These are phyloP conservation scores for Gephyroberyx darwinii DNA, from an alignment of 2,797 vertebrate genomes.

Conservation along the genomic window DNA sequence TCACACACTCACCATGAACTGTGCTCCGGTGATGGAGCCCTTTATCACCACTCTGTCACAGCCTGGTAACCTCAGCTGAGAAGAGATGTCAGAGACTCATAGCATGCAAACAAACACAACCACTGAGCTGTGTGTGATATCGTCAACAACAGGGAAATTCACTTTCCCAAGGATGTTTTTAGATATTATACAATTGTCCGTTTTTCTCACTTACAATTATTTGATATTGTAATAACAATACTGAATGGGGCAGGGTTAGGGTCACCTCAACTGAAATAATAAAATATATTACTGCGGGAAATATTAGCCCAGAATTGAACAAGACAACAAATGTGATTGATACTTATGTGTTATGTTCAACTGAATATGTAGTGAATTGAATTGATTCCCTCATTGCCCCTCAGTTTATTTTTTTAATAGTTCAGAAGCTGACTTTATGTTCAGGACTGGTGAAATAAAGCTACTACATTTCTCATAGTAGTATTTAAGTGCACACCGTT, in stretches of 20 bases:
- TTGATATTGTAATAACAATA: too few species aligned
- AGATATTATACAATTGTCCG: neutral
- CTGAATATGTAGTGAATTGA: too few species aligned
- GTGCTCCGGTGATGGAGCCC: constrained; percentile 47
- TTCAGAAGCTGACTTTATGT: too few species aligned
- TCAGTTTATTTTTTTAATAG: too few species aligned
- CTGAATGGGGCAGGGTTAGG: too few species aligned
- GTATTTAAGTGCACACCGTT: too few species aligned
- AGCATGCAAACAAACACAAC: neutral
- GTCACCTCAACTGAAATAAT: neutral
- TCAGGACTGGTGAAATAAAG: too few species aligned
- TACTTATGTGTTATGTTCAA: too few species aligned
- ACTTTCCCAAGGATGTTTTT: neutral
- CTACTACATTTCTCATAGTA: too few species aligned
- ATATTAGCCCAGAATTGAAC: neutral
- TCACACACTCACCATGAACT: constrained; percentile 57
- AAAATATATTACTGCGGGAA: neutral
- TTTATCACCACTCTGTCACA: constrained; percentile 63
- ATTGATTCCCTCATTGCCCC: too few species aligned
- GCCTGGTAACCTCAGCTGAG: constrained; percentile 57
- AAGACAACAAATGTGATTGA: neutral
- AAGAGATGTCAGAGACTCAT: constrained; percentile 1
- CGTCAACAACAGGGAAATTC: too few species aligned
- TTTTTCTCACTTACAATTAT: too few species aligned
- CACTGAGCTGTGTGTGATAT: neutral